Conservation (phyloP, 2,888 invertebrate genomes). For the Drosophila infuscata region DNA sequence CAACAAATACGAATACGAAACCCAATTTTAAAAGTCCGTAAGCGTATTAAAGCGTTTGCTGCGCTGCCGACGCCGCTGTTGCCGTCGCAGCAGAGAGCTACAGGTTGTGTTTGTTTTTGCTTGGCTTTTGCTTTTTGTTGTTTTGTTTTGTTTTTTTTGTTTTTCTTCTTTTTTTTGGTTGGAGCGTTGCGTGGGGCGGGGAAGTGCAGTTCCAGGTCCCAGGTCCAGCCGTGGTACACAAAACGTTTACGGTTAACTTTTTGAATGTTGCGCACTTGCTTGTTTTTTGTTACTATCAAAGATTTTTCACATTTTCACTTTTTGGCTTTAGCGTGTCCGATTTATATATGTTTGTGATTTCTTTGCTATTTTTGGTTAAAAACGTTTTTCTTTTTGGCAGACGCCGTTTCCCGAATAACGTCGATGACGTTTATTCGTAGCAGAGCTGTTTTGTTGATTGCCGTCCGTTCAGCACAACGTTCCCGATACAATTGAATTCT, state of each 20-base stretch:
- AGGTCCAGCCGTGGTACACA: slow-evolving; percentile 16
- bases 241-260: slow-evolving; percentile 6
- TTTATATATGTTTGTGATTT: slow-evolving; percentile 29
- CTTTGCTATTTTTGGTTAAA: slow-evolving; percentile 54
- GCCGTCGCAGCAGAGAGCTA: slow-evolving; percentile 54
- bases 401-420: slow-evolving; percentile 56
- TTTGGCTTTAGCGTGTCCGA: slow-evolving; percentile 6
- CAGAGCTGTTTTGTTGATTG: slow-evolving; percentile 32
- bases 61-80: slow-evolving; percentile 45
- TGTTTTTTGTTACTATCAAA: background rate
- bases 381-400: slow-evolving; percentile 41
- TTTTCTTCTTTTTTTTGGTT: background rate
- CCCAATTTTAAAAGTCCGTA: slow-evolving; percentile 46
- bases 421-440: slow-evolving; percentile 28
- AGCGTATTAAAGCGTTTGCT: slow-evolving; percentile 48
- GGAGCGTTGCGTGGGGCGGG: background rate
- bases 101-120: slow-evolving; percentile 63
- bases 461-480: slow-evolving; percentile 71
- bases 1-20: slow-evolving; percentile 32
- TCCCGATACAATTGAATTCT: slow-evolving; percentile 68
- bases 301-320: slow-evolving; percentile 52
- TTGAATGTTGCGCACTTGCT: slow-evolving; percentile 3
- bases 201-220: slow-evolving; percentile 24
- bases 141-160: background rate
- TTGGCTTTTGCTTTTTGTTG: slow-evolving; percentile 22